Conservation (phyloP, 2,888 invertebrate species). For the Tenthredo notha region DNA sequence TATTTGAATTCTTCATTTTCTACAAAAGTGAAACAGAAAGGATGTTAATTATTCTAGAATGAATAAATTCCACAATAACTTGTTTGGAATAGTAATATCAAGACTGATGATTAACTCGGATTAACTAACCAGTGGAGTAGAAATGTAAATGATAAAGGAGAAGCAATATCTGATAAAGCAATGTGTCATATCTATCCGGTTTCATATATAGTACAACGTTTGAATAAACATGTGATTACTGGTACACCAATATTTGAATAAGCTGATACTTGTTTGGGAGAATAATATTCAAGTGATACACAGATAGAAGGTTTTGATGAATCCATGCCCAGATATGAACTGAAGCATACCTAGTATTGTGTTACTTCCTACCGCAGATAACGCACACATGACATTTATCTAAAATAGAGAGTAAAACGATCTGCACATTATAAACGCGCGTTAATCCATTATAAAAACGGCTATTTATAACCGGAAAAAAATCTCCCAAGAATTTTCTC, state of each 20-base stretch:
- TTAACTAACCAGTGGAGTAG: background rate
- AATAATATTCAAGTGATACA: background rate
- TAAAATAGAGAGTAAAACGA: background rate
- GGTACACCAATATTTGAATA: background rate
- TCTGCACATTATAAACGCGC: background rate
- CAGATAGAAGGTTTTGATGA: conserved; percentile 2
- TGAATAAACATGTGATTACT: background rate
- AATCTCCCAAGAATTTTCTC: no score
- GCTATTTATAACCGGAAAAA: no score
- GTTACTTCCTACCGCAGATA: conserved; percentile 33
- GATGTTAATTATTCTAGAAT: background rate
- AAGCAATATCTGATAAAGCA: background rate
- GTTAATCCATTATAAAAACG: background rate
- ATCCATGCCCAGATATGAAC: background rate
- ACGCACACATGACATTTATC: background rate
- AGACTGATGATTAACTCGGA: background rate
- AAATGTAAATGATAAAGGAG: background rate
- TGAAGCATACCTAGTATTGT: background rate
- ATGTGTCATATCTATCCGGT: background rate
- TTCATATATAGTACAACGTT: background rate
- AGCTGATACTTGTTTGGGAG: background rate
- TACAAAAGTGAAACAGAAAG: background rate
- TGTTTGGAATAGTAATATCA: background rate
- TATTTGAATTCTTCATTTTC: background rate
- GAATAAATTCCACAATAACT: background rate